Evolutionary conservation across 2,797 vertebrate genomes (phyloP).

Genomic region (Eulemur mongoz): DNA sequence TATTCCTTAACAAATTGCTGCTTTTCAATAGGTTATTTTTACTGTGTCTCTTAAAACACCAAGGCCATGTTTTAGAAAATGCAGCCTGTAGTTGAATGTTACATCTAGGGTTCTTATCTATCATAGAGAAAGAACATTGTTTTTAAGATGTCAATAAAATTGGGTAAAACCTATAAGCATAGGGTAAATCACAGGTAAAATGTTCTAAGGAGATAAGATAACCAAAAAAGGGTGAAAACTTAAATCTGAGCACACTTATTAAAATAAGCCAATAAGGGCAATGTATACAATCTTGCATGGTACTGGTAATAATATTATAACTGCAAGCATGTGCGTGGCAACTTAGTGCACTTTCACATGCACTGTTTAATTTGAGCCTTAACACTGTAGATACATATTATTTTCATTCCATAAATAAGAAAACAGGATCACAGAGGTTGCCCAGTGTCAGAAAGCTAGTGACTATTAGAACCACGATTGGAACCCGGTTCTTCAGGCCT

Average conservation of each 20-base stretch:
- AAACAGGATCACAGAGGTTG: not conserved
- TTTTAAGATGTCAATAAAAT: not conserved
- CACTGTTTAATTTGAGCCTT: not conserved
- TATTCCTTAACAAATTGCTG: not conserved
- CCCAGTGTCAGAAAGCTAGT: not conserved
- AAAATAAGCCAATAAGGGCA: not conserved
- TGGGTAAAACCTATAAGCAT: not conserved
- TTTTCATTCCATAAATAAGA: conserved; percentile 12
- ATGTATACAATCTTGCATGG: not conserved
- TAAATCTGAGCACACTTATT: not conserved
- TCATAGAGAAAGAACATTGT: not conserved
- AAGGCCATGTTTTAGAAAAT: conserved; percentile 26
- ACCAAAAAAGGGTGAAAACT: not conserved
- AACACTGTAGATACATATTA: not conserved
- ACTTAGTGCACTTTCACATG: not conserved
- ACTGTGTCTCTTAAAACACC: not conserved
- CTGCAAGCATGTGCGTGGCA: not conserved
- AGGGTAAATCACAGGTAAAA: not conserved
- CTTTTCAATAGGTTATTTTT: conserved; percentile 25
- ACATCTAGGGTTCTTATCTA: not conserved
- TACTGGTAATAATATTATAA: not conserved
- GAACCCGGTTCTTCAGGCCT: not conserved
- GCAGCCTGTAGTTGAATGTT: not conserved
- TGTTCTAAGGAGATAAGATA: not conserved
- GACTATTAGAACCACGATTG: not conserved